Evolutionary conservation across 2,888 invertebrate species (phyloP).

Genomic region (Azorinus chamasolen): DNA sequence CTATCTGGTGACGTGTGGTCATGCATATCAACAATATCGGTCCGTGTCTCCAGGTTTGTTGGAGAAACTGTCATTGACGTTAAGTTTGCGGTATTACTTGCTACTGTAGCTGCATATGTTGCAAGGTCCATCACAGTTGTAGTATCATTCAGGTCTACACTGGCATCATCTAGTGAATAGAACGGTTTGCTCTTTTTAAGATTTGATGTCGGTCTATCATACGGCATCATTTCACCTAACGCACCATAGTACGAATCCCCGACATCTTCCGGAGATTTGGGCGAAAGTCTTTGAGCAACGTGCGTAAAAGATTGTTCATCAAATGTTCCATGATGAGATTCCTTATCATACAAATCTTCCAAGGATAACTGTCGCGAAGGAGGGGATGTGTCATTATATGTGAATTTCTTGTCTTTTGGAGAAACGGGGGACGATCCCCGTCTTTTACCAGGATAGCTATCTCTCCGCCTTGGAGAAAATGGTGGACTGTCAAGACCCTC

Average conservation of each 20-base stretch:
- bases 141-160: conserved; percentile 67
- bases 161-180: conserved; percentile 58
- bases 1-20: conserved; percentile 77
- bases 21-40: conserved; percentile 22
- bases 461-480: conserved; percentile 80
- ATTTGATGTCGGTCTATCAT: conserved; percentile 69
- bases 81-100: conserved; percentile 84
- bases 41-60: conserved; percentile 73
- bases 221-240: conserved; percentile 69
- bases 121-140: conserved; percentile 83
- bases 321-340: conserved; percentile 29
- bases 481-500: conserved; percentile 83
- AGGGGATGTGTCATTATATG: conserved; percentile 82
- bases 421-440: conserved; percentile 79
- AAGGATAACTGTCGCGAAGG: conserved; percentile 75
- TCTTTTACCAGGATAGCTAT: conserved; percentile 81
- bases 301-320: conserved; percentile 42
- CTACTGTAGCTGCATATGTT: conserved; percentile 85
- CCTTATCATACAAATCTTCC: conserved; percentile 70
- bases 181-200: conserved; percentile 65
- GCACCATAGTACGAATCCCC: conserved; percentile 66
- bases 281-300: conserved; percentile 73
- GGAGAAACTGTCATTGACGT: conserved; percentile 85
- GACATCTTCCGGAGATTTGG: conserved; percentile 77
- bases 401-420: conserved; percentile 80